Percentiles rank a stretch among this genome's conserved stretches.
These are phyloP conservation scores for Pitangus sulphuratus DNA, from an alignment of 2,797 vertebrate species.

Conservation along the genomic window DNA sequence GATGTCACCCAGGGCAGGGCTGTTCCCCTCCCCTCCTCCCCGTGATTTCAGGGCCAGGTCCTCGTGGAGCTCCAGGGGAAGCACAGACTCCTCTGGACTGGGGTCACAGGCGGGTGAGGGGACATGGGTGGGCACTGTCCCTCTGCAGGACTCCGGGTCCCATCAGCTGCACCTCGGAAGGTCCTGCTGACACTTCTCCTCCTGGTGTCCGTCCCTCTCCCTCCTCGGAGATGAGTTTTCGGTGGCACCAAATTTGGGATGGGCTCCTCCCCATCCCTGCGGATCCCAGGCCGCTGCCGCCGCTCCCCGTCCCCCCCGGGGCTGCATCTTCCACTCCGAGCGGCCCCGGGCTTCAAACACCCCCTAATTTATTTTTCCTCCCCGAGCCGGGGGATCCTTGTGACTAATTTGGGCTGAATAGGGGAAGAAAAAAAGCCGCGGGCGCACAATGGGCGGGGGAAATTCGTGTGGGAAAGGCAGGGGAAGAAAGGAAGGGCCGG, in stretches of 20 bases:
- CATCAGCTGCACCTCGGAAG: too few relatives aligned
- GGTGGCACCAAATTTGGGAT: not conserved
- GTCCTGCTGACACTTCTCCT: not conserved
- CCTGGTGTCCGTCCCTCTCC: too few relatives aligned
- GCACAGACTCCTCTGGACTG: too few relatives aligned
- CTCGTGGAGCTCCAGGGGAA: too few relatives aligned
- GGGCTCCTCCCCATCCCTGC: not conserved
- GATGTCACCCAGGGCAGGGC: too few relatives aligned
- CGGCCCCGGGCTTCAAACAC: not conserved
- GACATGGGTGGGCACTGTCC: not conserved
- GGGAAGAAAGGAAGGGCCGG: not conserved
- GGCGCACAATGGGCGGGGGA: constrained; percentile 60
- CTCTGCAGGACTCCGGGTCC: not conserved
- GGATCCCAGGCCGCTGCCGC: too few relatives aligned
- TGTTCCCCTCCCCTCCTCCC: too few relatives aligned
- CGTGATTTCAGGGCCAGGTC: too few relatives aligned
- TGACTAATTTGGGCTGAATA: constrained; percentile 76
- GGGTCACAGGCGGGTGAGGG: not conserved
- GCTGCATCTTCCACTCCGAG: not conserved
- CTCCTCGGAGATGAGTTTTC: not conserved
- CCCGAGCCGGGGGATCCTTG: constrained; percentile 50
- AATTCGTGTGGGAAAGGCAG: constrained; percentile 70
- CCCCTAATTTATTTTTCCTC: constrained; percentile 67
- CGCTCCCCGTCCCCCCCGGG: not conserved
- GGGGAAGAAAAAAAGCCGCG: constrained; percentile 57